Percentiles rank a stretch among this genome's conserved stretches.
These are phyloP conservation scores for Idris sp. DNA, from an alignment of 1,140 invertebrate genomes.

Conservation along the genomic window DNA sequence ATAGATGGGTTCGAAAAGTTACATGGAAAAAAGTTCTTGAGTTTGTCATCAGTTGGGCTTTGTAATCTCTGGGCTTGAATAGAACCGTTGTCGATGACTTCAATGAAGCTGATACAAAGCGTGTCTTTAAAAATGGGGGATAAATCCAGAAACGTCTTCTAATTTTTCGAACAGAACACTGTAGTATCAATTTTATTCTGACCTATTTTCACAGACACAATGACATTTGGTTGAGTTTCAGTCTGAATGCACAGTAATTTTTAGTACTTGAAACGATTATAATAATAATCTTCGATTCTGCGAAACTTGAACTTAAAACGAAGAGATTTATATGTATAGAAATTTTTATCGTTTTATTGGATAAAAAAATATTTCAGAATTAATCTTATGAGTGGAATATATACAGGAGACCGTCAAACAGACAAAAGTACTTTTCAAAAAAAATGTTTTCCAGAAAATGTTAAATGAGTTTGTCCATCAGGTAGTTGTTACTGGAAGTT, in stretches of 20 bases:
- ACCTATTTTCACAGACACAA: constrained; percentile 18
- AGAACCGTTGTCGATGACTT: constrained; percentile 40
- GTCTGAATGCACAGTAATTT: constrained; percentile 16
- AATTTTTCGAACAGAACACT: constrained; percentile 42
- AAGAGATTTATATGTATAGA: too few species aligned
- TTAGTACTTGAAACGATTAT: constrained; percentile 20
- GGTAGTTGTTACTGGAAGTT: too few species aligned
- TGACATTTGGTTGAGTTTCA: constrained; percentile 14
- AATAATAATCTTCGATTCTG: constrained; percentile 22
- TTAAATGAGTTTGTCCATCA: too few species aligned
- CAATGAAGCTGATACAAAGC: constrained; percentile 54
- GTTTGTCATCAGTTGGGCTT: constrained; percentile 56
- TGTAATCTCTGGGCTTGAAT: constrained; percentile 51
- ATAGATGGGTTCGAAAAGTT: constrained; percentile 36
- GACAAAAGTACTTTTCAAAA: too few species aligned
- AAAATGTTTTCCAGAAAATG: too few species aligned
- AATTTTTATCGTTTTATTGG: too few species aligned
- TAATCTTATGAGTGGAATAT: too few species aligned
- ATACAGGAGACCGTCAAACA: too few species aligned
- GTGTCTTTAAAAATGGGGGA: constrained; percentile 36
- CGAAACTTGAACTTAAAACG: constrained; percentile 11
- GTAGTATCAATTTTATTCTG: constrained; percentile 44
- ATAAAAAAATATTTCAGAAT: too few species aligned
- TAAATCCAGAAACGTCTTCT: constrained; percentile 32
- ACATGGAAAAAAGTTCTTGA: constrained; percentile 47